Percentiles rank a stretch among this genome's conserved stretches.
phyloP scores from a whole-genome alignment of 2,113 vertebrate genomes.

The Calidris pugnax region DNA sequence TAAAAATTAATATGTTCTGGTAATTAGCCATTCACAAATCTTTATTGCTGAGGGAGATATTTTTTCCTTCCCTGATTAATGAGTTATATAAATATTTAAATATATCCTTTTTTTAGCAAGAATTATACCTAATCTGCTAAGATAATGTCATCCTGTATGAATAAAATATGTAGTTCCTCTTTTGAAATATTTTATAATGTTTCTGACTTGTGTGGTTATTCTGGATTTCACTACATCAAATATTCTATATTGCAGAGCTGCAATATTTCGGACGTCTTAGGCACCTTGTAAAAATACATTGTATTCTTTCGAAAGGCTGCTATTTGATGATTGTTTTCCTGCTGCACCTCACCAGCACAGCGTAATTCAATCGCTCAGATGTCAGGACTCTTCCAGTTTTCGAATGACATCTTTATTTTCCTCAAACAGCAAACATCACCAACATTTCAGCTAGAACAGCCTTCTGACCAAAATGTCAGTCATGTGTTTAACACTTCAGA shows the following conservation, averaged over 20 bases:
- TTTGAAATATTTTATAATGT: background rate
- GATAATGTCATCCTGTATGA: background rate
- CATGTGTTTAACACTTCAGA: background rate
- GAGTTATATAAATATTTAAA: conserved; percentile 14
- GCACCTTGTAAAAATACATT: background rate
- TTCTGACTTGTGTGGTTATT: background rate
- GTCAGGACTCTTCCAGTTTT: background rate
- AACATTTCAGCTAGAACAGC: background rate
- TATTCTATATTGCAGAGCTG: background rate
- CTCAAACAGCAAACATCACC: background rate
- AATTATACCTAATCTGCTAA: background rate
- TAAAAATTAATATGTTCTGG: background rate
- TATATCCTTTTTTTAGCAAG: background rate
- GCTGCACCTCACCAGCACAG: background rate
- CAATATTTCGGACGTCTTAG: background rate
- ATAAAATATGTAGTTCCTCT: background rate
- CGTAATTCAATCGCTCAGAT: background rate
- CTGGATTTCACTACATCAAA: background rate
- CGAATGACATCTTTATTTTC: background rate
- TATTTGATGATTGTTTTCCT: background rate
- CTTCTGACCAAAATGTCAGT: conserved; percentile 1
- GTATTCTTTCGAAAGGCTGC: background rate
- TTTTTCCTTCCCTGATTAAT: background rate
- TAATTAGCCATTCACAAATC: conserved; percentile 12
- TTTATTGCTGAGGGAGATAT: background rate